phyloP scores from a whole-genome alignment of 2,888 invertebrate species.

The Aspidiotus rigidus region DNA sequence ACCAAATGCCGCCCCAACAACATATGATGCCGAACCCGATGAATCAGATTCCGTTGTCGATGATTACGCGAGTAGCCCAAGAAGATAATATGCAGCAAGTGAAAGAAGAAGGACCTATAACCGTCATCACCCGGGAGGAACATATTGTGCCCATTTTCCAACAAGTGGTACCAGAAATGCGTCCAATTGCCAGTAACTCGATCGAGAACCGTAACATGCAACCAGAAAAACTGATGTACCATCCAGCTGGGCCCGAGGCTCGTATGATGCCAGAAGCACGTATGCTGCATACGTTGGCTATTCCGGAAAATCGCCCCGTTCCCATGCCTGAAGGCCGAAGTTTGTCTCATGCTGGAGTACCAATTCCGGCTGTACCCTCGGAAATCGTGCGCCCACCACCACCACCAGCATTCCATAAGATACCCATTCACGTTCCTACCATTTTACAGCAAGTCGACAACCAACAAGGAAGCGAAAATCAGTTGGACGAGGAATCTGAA shows the following conservation, averaged over 20 bases:
- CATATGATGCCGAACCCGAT: conserved; percentile 36
- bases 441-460: conserved; percentile 43
- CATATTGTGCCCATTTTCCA: conserved; percentile 38
- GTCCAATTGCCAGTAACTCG: conserved; percentile 36
- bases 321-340: conserved; percentile 36
- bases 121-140: conserved; percentile 38
- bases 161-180: conserved; percentile 34
- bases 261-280: conserved; percentile 16
- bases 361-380: conserved; percentile 37
- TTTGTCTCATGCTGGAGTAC: conserved; percentile 20
- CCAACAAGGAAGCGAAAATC: conserved; percentile 44
- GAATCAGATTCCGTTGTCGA: conserved; percentile 36
- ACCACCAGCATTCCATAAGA: conserved; percentile 43
- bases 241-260: conserved; percentile 33
- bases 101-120: conserved; percentile 41
- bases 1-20: conserved; percentile 38
- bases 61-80: conserved; percentile 26
- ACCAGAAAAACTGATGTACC: conserved; percentile 35
- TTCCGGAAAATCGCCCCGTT: conserved; percentile 38
- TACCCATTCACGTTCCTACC: conserved; percentile 43
- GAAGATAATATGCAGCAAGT: conserved; percentile 42
- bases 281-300: conserved; percentile 38
- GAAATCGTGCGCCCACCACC: conserved; percentile 40
- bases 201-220: conserved; percentile 26
- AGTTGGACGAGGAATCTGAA: conserved; percentile 43